Evolutionary conservation across 2,888 invertebrate species (phyloP), one percentile per base, ranked within the genome.

Genomic region (Argyra leucocephala): DNA sequence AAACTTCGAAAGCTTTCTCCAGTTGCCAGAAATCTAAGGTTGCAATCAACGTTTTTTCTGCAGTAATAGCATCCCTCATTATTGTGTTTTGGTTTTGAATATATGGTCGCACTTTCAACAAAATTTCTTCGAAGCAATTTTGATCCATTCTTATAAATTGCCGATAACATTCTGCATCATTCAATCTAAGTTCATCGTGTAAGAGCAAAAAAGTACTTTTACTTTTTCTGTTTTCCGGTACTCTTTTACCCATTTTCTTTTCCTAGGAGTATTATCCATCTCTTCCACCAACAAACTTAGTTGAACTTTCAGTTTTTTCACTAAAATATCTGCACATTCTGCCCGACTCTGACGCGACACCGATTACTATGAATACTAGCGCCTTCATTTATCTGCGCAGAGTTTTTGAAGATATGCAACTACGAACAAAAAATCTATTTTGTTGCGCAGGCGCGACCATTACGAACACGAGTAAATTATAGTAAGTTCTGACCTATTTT

Each of bases 11-110:
- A 61, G 6, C 23, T 31, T 26, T 61, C 61, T 1, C 61, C 61
- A 61, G 61, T 61, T 18, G 61, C 61, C 24, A 61, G 21, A 61
- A 26, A 24, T 61, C 24, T 26, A 61, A 61, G 10, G 61, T 61
- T 61, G 26, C 61, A 23, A 24, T 18, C 22, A 61, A 61, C 2
- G 18, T 61, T 26, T 23, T 24, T 61, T 23, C 23, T 1, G 23
- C 61, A 6, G 61, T 4, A 18, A 61, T 26, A 15, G 61, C 61
- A 21, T 58, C 22, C 2, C 57, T 58, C 58, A 58, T 22, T 3
- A 22, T 6, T 10, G 58, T 58, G 10, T 22, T 22, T 22, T 22
- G 3, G 22, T 58, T 58, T 58, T 22, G 9, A 22, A 58, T 22
- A 22, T 58, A 3, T 22, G 58, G 58, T 12, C 58, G 57, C n/a